A percentile compares a stretch with the other conserved stretches of the same genome.
phyloP scores from a whole-genome alignment of 1,140 invertebrate genomes.

The Procambarus clarkii region DNA sequence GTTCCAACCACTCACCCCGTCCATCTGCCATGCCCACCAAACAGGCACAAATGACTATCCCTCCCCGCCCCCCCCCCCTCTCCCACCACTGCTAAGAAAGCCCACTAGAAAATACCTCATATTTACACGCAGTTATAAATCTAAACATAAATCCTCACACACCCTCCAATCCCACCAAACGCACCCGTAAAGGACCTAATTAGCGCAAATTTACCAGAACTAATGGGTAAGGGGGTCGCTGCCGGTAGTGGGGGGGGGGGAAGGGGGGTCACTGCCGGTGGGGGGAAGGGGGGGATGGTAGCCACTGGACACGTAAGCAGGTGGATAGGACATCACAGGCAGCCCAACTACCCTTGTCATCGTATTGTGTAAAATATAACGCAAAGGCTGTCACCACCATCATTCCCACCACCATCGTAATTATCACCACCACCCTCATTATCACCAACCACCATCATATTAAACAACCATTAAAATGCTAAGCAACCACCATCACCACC shows the following conservation, averaged over 20 bases:
- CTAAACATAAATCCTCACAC: slow-evolving; percentile 27
- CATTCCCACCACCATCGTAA: background rate
- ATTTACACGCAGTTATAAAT: slow-evolving; percentile 9
- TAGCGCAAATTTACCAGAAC: slow-evolving; percentile 30
- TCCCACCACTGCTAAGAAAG: background rate
- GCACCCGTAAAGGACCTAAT: slow-evolving; percentile 38
- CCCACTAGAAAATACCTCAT: background rate
- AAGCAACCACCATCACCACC: background rate
- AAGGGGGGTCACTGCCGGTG: too few species aligned
- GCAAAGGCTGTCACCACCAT: background rate
- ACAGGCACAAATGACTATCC: background rate
- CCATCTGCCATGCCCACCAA: background rate
- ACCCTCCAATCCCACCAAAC: slow-evolving; percentile 47
- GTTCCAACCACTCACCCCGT: too few species aligned
- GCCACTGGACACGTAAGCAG: too few species aligned
- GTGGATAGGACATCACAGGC: too few species aligned
- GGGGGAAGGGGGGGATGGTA: too few species aligned
- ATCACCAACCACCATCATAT: too few species aligned
- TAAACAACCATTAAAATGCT: background rate
- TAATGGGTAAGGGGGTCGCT: slow-evolving; percentile 6
- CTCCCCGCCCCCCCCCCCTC: too few species aligned
- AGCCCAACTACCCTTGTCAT: too few species aligned
- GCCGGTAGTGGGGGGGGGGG: too few species aligned
- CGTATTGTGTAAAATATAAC: too few species aligned
- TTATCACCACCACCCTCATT: background rate